These are phyloP conservation scores for Elegia similella DNA, from an alignment of 2,888 invertebrate genomes.

Conservation along the genomic window DNA sequence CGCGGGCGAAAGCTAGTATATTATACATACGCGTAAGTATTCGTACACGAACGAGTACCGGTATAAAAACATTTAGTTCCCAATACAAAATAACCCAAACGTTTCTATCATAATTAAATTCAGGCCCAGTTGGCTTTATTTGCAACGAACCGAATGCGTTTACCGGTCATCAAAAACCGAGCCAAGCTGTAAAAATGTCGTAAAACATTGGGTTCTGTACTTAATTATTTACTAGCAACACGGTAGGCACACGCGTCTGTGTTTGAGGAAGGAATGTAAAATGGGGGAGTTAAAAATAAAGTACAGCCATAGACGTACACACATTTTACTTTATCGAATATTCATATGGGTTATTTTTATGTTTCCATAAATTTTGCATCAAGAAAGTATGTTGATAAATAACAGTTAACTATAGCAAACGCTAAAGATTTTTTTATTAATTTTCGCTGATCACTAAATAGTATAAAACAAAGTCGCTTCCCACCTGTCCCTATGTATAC, in stretches of 20 bases:
- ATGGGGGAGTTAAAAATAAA: not conserved
- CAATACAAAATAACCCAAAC: too few relatives aligned
- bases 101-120: constrained; percentile 18
- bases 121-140: constrained; percentile 18
- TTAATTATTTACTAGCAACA: not conserved
- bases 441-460: too few relatives aligned
- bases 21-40: too few relatives aligned
- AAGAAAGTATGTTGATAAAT: not conserved
- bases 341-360: not conserved
- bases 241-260: not conserved
- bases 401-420: too few relatives aligned
- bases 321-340: not conserved
- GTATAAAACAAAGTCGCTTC: too few relatives aligned
- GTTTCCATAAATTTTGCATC: not conserved
- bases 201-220: constrained; percentile 7
- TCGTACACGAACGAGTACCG: too few relatives aligned
- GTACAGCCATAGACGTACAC: not conserved
- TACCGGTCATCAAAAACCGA: constrained; percentile 18
- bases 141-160: constrained; percentile 16
- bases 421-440: too few relatives aligned
- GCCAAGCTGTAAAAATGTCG: not conserved
- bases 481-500: too few relatives aligned
- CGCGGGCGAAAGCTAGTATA: too few relatives aligned
- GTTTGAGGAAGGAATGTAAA: not conserved
- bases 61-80: too few relatives aligned